Base-by-base conservation (phyloP, 1,140 invertebrate species). In the Drosophila carrolli region DNA sequence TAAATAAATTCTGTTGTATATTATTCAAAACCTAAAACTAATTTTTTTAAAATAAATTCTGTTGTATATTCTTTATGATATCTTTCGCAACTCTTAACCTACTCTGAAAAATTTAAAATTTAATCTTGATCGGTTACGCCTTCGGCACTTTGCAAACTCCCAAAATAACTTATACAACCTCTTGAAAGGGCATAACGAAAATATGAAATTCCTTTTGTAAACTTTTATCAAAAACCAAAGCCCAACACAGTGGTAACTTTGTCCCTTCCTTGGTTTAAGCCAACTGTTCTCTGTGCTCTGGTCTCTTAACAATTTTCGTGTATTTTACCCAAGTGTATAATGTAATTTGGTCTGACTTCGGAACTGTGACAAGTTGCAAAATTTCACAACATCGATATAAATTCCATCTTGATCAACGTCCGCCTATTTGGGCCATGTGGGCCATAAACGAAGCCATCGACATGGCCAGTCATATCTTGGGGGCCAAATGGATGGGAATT, bases 261-360 rank as follows among this genome's bases (percentile, higher is more conserved):
- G 29, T 38, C 13, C 37, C 37, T 19, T 50, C 40, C 6, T n/a
- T 13, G 35, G 50, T 10, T 9, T 35, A 47, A 41, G 43, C 14
- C 58, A 32, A 9, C 35, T 43, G 70, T 55, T 29, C 13, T 48
- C 11, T 29, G 46, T 27, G 32, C 29, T 35, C 48, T 56, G 72
- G 75, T 68, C 73, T 57, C 63, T 50, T 62, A 77, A 55, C 74
- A 77, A 77, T 77, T 70, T 76, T 77, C 57, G 35, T 61, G 57
- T 50, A 70, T 78, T 75, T 75, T 75, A 51, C 72, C 72, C 70
- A 75, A 60, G 72, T 62, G 72, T 75, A 75, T 75, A 65, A 75
- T 75, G 71, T 65, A 51, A 75, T 75, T 75, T 75, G 38, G 38
- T 47, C 41, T 35, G 38, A 68, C 56, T 61, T 70, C 27, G 23